Percentiles rank a stretch among this genome's conserved stretches.
Conservation (phyloP, 2,888 invertebrate genomes). For the Hydraecia micacea region DNA sequence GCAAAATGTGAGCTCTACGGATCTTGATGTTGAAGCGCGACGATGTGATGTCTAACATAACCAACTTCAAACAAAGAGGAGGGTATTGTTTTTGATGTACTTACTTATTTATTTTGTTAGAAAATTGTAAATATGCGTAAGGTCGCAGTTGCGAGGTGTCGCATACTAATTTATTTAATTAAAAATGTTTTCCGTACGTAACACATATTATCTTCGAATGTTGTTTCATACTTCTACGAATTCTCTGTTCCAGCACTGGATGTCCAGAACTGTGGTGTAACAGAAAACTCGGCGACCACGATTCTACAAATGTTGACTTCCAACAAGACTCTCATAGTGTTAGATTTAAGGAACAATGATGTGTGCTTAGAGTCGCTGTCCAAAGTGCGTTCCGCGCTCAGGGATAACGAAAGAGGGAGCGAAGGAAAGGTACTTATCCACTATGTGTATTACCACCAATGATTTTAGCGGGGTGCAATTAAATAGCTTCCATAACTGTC, state of each 20-base stretch:
- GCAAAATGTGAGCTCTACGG: no score
- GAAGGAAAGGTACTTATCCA: constrained; percentile 82
- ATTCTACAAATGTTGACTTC: constrained; percentile 91
- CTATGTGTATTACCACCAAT: not conserved
- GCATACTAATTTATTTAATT: no score
- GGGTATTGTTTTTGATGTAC: no score
- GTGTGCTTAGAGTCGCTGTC: constrained; percentile 87
- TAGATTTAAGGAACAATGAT: constrained; percentile 92
- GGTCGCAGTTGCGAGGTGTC: no score
- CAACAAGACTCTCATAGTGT: constrained; percentile 92
- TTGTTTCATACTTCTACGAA: not conserved
- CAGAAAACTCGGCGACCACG: constrained; percentile 90
- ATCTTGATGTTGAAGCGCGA: no score
- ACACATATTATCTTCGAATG: not conserved
- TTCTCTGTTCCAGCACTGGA: constrained; percentile 90
- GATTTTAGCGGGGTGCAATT: not conserved
- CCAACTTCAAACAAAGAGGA: no score
- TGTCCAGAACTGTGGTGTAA: constrained; percentile 93
- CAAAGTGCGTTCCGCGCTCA: constrained; percentile 86
- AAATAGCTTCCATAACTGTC: not conserved
- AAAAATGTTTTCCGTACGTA: no score
- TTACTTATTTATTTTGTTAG: no score
- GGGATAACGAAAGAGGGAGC: constrained; percentile 82
- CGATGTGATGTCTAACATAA: no score
- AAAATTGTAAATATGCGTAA: no score